Conservation (phyloP, 2,888 invertebrate genomes). For the Drosophila paracracens region DNA sequence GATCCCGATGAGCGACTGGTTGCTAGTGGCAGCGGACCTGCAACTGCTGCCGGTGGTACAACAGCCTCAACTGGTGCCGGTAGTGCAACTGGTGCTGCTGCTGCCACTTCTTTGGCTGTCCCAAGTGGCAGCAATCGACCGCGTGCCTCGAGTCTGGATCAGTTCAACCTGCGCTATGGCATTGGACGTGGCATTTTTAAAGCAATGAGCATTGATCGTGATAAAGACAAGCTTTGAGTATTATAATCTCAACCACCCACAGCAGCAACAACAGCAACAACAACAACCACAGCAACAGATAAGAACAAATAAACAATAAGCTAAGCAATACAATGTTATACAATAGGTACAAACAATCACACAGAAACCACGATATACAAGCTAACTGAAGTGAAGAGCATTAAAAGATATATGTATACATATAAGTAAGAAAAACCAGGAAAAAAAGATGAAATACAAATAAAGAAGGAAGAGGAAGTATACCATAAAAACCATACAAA, state of each 20-base stretch:
- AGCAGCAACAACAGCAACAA: constrained; percentile 13
- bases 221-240: constrained; percentile 85
- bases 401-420: constrained; percentile 31
- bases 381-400: constrained; percentile 21
- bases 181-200: constrained; percentile 83
- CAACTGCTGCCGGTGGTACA: constrained; percentile 27
- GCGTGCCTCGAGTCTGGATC: constrained; percentile 84
- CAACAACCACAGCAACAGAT: constrained; percentile 19
- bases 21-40: constrained; percentile 31
- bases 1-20: constrained; percentile 73
- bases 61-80: background rate
- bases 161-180: constrained; percentile 83
- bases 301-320: constrained; percentile 41
- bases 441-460: constrained; percentile 1
- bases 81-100: background rate
- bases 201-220: constrained; percentile 85
- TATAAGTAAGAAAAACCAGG: background rate
- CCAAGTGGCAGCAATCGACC: constrained; percentile 70
- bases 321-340: constrained; percentile 66
- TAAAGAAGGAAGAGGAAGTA: constrained; percentile 1
- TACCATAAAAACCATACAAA: background rate
- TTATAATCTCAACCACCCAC: constrained; percentile 62
- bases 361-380: constrained; percentile 19
- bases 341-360: constrained; percentile 51
- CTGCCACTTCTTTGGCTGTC: constrained; percentile 3